Evolutionary conservation across 2,797 vertebrate species (phyloP).

Genomic region (Neostethus bicornis): DNA sequence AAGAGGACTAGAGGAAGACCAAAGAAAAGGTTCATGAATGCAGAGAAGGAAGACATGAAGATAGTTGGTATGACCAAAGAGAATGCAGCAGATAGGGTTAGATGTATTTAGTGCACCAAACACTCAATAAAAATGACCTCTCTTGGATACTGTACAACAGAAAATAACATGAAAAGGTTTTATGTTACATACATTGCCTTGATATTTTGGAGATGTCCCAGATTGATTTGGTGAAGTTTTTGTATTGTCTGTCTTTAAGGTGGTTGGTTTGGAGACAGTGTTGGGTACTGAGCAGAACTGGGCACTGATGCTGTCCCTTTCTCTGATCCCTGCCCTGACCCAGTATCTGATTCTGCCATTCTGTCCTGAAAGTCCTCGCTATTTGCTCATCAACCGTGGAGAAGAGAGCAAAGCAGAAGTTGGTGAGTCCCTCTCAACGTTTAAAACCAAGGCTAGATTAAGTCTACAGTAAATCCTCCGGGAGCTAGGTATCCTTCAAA

Average conservation of each 20-base stretch:
- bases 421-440: constrained; percentile 57
- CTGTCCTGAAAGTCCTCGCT: constrained; percentile 82
- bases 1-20: no score
- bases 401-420: constrained; percentile 71
- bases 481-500: background rate
- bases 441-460: background rate
- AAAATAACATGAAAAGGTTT: no score
- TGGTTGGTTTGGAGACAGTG: constrained; percentile 77
- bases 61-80: no score
- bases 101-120: no score
- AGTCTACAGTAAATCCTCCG: background rate
- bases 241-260: constrained; percentile 61
- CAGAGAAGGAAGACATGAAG: no score
- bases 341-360: constrained; percentile 80
- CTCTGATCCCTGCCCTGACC: constrained; percentile 74
- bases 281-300: constrained; percentile 77
- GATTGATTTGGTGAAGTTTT: background rate
- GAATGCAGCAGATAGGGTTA: no score
- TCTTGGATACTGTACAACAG: no score
- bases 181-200: no score
- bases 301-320: constrained; percentile 81
- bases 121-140: no score
- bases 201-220: background rate
- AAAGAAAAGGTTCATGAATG: no score
- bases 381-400: constrained; percentile 76